Percentiles rank a stretch among this genome's conserved stretches.
phyloP scores from a whole-genome alignment of 2,888 invertebrate genomes.

The Drosophila kuntzei region DNA sequence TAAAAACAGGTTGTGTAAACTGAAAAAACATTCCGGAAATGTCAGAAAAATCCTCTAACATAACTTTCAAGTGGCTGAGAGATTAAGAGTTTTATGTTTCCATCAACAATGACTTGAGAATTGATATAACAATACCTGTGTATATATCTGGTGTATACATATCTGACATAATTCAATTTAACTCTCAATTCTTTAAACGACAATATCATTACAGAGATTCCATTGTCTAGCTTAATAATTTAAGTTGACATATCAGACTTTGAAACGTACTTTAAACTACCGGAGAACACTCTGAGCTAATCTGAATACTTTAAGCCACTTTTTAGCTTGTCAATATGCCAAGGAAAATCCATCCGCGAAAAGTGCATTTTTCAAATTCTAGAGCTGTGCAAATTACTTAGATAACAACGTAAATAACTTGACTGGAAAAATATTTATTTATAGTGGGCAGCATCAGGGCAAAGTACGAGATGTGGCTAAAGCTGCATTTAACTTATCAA shows the following conservation, averaged over 20 bases:
- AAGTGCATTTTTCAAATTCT: slow-evolving; percentile 44
- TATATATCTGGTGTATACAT: too few relatives aligned
- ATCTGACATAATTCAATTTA: too few relatives aligned
- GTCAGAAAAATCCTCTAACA: slow-evolving; percentile 7
- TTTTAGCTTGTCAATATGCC: slow-evolving; percentile 33
- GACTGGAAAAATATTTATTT: slow-evolving; percentile 60
- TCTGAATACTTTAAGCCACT: slow-evolving; percentile 17
- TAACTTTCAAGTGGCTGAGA: slow-evolving; percentile 7
- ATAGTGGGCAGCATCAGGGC: slow-evolving; percentile 4
- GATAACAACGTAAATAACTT: slow-evolving; percentile 46
- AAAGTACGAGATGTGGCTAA: slow-evolving; percentile 8
- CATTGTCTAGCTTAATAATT: too few relatives aligned
- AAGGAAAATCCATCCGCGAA: slow-evolving; percentile 14
- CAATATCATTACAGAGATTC: too few relatives aligned
- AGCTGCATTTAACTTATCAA: slow-evolving; percentile 53
- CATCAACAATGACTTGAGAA: not conserved
- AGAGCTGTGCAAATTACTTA: slow-evolving; percentile 47
- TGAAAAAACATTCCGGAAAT: not conserved
- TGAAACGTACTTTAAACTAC: too few relatives aligned
- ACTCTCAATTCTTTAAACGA: too few relatives aligned
- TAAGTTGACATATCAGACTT: too few relatives aligned
- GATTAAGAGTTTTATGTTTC: slow-evolving; percentile 4
- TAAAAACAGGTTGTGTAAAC: slow-evolving; percentile 17
- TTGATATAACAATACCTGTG: not conserved
- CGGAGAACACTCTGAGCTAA: not conserved